A percentile compares a stretch with the other conserved stretches of the same genome.
Evolutionary conservation across 2,113 vertebrate genomes (phyloP).

Genomic region (Scolopax mira): DNA sequence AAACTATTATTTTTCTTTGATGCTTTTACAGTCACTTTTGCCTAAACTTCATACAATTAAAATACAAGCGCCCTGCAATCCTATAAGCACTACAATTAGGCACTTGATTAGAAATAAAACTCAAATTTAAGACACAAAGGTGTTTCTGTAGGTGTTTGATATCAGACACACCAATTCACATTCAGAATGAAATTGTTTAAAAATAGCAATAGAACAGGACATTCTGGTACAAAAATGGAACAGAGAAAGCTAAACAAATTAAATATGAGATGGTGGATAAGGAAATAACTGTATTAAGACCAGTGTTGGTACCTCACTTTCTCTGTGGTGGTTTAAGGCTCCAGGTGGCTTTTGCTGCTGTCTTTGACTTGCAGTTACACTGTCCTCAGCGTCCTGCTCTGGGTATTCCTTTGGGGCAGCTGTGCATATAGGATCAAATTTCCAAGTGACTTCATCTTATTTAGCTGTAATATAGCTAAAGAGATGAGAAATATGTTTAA

Average conservation of each 20-base stretch:
- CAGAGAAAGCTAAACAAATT: neutral
- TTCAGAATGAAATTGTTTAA: constrained; percentile 30
- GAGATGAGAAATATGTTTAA: neutral
- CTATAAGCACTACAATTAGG: neutral
- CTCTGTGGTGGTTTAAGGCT: neutral
- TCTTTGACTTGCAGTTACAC: neutral
- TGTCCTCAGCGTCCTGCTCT: neutral
- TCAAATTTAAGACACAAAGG: neutral
- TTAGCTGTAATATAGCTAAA: neutral
- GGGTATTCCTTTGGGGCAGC: neutral
- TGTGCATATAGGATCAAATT: neutral
- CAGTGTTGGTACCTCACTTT: neutral
- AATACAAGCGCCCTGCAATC: neutral
- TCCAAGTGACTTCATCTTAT: neutral
- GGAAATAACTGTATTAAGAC: neutral
- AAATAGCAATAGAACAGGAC: neutral
- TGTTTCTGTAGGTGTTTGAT: neutral
- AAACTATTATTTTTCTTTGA: constrained; percentile 23
- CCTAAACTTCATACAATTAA: constrained; percentile 28
- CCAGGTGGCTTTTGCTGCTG: neutral
- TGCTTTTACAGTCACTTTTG: neutral
- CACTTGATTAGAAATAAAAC: neutral
- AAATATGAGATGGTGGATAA: neutral
- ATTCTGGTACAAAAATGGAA: neutral
- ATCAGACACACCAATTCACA: neutral